Percentiles rank a stretch among this genome's conserved stretches.
These are phyloP conservation scores for Protonemura montana DNA, from an alignment of 2,888 invertebrate genomes.

Conservation along the genomic window DNA sequence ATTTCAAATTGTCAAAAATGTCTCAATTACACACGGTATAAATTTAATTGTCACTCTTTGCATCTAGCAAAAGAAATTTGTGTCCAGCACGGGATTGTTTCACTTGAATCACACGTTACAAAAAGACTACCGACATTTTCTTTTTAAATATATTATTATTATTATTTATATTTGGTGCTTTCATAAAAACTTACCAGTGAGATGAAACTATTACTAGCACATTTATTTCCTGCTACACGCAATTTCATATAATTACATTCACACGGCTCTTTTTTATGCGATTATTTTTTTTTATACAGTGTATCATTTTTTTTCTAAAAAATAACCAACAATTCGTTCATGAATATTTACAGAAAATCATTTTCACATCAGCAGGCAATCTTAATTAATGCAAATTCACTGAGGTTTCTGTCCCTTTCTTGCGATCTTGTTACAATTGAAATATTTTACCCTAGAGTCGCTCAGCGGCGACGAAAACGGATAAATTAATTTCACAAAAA, in stretches of 20 bases:
- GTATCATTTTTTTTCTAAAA: neutral
- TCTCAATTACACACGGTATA: neutral
- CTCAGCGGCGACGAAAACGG: neutral
- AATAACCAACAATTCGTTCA: neutral
- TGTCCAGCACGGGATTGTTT: neutral
- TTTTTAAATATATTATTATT: neutral
- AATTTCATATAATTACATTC: neutral
- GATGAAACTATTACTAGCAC: neutral
- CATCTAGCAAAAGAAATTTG: neutral
- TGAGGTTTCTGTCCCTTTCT: conserved; percentile 12
- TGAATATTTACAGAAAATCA: neutral
- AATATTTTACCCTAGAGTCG: neutral
- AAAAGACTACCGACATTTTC: neutral
- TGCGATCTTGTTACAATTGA: neutral
- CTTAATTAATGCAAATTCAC: conserved; percentile 2
- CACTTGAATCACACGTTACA: neutral
- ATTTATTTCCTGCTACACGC: neutral
- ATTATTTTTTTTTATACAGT: neutral
- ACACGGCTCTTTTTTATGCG: neutral
- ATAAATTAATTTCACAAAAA: neutral
- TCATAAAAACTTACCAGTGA: conserved; percentile 7
- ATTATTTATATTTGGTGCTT: conserved; percentile 9
- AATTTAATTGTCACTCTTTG: neutral
- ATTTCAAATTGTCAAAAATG: neutral
- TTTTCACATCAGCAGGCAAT: neutral